A percentile compares a stretch with the other conserved stretches of the same genome.
These are phyloP conservation scores for Lordiphosa clarofinis DNA, from an alignment of 1,140 invertebrate species.

Conservation along the genomic window DNA sequence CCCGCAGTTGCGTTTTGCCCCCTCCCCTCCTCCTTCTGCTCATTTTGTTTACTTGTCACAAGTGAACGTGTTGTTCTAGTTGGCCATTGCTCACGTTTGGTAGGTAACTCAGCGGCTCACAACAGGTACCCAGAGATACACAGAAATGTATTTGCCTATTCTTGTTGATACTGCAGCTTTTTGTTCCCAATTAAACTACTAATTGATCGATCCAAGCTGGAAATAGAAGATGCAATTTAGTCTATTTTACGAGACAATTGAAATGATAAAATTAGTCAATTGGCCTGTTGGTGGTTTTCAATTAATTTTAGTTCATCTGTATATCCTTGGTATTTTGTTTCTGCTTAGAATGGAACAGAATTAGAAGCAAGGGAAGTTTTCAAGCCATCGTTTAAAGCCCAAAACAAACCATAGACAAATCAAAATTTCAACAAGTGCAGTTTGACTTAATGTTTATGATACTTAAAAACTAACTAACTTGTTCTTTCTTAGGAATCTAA, in stretches of 20 bases:
- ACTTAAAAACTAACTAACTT: too few species aligned
- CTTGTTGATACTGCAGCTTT: constrained; percentile 3
- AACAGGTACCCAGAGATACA: constrained; percentile 30
- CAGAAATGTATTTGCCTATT: constrained; percentile 10
- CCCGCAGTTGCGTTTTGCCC: constrained; percentile 12
- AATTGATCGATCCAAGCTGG: background rate
- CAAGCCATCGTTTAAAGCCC: too few species aligned
- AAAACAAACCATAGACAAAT: too few species aligned
- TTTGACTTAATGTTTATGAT: too few species aligned
- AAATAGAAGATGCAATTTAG: too few species aligned
- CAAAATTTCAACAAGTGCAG: too few species aligned
- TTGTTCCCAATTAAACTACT: background rate
- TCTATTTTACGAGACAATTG: too few species aligned
- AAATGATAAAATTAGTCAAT: constrained; percentile 27
- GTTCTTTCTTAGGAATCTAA: too few species aligned
- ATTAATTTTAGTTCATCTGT: constrained; percentile 11
- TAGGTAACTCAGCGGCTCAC: constrained; percentile 18
- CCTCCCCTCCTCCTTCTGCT: background rate
- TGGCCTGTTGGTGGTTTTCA: constrained; percentile 54
- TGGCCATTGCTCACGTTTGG: constrained; percentile 70
- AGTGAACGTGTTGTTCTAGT: constrained; percentile 75
- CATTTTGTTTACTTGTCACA: constrained; percentile 58
- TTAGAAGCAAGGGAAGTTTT: too few species aligned
- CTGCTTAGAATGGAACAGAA: too few species aligned
- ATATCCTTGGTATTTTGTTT: too few species aligned